phyloP scores from a whole-genome alignment of 2,797 vertebrate species.

The Myotis myotis region DNA sequence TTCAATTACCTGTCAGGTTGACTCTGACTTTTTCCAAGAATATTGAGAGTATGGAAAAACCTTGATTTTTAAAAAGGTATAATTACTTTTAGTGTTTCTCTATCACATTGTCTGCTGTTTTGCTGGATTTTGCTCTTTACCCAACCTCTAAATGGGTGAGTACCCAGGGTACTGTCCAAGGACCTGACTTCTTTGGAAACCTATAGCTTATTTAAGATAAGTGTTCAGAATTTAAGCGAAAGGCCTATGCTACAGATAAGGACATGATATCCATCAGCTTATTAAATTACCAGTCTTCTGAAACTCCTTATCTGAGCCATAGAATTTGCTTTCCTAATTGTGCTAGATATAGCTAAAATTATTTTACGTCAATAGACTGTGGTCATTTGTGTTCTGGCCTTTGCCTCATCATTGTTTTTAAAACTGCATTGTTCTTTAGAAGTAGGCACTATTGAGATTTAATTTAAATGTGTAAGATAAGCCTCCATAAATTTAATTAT shows the following conservation, averaged over 20 bases:
- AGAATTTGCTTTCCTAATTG: neutral
- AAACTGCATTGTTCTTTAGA: neutral
- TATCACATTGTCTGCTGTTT: neutral
- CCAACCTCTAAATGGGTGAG: neutral
- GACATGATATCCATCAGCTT: neutral
- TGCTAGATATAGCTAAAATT: neutral
- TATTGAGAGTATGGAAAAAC: neutral
- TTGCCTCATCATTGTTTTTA: neutral
- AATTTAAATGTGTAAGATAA: neutral
- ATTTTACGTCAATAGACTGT: neutral
- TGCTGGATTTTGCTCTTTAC: neutral
- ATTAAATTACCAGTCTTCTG: neutral
- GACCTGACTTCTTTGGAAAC: neutral
- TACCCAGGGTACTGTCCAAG: neutral
- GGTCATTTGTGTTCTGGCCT: neutral
- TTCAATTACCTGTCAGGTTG: neutral
- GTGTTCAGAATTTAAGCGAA: neutral
- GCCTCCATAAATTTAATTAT: neutral
- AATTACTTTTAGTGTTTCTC: neutral
- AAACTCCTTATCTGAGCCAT: neutral
- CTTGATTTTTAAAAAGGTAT: neutral
- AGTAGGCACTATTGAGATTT: neutral
- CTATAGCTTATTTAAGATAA: neutral
- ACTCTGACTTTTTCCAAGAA: neutral
- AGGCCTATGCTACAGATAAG: neutral